Percentiles rank a stretch among this genome's conserved stretches.
These are phyloP conservation scores for Volucella inflata DNA, from an alignment of 2,888 invertebrate species.

Conservation along the genomic window DNA sequence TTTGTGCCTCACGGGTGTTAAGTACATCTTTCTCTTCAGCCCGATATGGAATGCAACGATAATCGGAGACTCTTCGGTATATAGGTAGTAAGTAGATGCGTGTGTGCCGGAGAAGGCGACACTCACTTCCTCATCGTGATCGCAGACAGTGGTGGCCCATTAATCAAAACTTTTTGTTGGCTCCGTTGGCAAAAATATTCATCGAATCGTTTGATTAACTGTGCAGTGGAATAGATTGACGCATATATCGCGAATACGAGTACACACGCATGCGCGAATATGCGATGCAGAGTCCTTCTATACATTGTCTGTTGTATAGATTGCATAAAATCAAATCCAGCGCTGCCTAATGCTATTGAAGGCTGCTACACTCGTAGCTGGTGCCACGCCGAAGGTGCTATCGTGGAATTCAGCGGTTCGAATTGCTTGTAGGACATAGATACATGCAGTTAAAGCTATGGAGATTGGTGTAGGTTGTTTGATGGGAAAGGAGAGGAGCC, in stretches of 20 bases:
- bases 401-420: slow-evolving; percentile 65
- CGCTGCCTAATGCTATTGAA: slow-evolving; percentile 32
- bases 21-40: slow-evolving; percentile 61
- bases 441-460: slow-evolving; percentile 69
- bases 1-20: slow-evolving; percentile 73
- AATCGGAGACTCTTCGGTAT: too few relatives aligned
- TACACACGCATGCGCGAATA: slow-evolving; percentile 26
- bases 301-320: slow-evolving; percentile 17
- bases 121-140: slow-evolving; percentile 52
- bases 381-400: slow-evolving; percentile 64
- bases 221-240: slow-evolving; percentile 62
- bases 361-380: slow-evolving; percentile 17
- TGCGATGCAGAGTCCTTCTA: slow-evolving; percentile 19
- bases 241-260: slow-evolving; percentile 64
- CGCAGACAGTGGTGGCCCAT: slow-evolving; percentile 46
- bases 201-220: slow-evolving; percentile 51
- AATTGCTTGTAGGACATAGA: slow-evolving; percentile 74
- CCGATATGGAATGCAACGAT: background rate
- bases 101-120: slow-evolving; percentile 17
- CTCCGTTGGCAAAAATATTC: slow-evolving; percentile 50
- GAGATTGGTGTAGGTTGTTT: slow-evolving; percentile 59
- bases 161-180: slow-evolving; percentile 65
- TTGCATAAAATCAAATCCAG: slow-evolving; percentile 36
- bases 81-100: slow-evolving; percentile 10
- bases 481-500: background rate